Base-by-base conservation (phyloP, 1,140 invertebrate genomes). In the Drosophila miranda region DNA sequence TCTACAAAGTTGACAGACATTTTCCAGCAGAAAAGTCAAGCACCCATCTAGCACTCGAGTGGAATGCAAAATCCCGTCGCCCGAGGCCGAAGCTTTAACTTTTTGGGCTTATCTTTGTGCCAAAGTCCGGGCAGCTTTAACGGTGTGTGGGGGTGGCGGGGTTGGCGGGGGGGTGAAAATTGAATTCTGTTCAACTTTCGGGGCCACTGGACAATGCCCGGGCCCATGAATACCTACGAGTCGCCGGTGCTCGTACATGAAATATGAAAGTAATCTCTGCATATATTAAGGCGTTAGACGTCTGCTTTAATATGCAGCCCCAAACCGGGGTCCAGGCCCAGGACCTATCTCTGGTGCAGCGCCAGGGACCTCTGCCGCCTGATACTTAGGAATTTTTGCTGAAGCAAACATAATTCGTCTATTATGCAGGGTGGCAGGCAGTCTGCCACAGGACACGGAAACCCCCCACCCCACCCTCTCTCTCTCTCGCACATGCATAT, bases 391-490 rank as follows among this genome's bases (percentile, higher is more conserved):
- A 66, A 83, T 80, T 83, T 83, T 79, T 83, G 72, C 80, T 83
- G 80, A 80, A 75, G 80, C 81, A 84, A 75, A 73, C 80, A 83
- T 84, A 83, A 75, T 70, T 79, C 79, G 77, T 84, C 61, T 67
- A 75, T 79, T 83, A 72, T 83, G 75, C 54, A 62, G 56, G 58
- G 53, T 9, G 28, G 67, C 64, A 68, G 64, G 48, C 26, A 42
- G 58, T 61, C 11, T 9, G 30, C 34, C 34, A 38, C 34, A 50
- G 19, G 43, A 45, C 50, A 58, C 43, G 30, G 53, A 57, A 46
- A 50, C 52, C 23, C 23, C 5, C 23, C 5, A 16, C 16, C 16
- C 16, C 16, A 16, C 16, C 0, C 16, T n/a, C n/a, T n/a, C 23
- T 23, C 23, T 5, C 3, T 26, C 5, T 4, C 23, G 23, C 42